Conservation (phyloP, 1,140 invertebrate species). For the Portunus trituberculatus region DNA sequence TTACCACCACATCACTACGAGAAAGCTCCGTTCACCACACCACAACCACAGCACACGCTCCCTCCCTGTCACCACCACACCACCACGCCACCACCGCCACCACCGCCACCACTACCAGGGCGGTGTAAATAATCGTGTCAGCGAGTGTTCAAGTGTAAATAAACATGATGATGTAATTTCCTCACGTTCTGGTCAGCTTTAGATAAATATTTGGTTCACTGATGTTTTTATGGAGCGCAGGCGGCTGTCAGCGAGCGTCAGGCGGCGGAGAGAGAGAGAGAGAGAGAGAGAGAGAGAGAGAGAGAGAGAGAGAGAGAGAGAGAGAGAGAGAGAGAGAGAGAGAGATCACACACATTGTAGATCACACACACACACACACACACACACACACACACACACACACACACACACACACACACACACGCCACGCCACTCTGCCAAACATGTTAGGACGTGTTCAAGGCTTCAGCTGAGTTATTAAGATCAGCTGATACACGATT, state of each 20-base stretch:
- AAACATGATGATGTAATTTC: constrained; percentile 23
- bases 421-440: no score
- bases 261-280: background rate
- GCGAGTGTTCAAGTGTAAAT: constrained; percentile 11
- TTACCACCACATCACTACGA: background rate
- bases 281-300: constrained; percentile 48
- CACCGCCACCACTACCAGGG: background rate
- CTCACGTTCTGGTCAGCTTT: constrained; percentile 9
- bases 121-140: constrained; percentile 11
- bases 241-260: background rate
- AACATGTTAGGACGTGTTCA: no score
- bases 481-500: no score
- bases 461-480: no score
- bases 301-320: constrained; percentile 33
- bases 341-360: background rate
- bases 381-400: no score
- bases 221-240: background rate
- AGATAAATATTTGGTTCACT: constrained; percentile 24
- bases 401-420: no score
- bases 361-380: no score
- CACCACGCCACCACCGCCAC: background rate
- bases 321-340: background rate
- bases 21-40: no score
- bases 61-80: no score
- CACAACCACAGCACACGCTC: no score